phyloP scores from a whole-genome alignment of 2,113 vertebrate genomes.

The Stigmatopora argus region DNA sequence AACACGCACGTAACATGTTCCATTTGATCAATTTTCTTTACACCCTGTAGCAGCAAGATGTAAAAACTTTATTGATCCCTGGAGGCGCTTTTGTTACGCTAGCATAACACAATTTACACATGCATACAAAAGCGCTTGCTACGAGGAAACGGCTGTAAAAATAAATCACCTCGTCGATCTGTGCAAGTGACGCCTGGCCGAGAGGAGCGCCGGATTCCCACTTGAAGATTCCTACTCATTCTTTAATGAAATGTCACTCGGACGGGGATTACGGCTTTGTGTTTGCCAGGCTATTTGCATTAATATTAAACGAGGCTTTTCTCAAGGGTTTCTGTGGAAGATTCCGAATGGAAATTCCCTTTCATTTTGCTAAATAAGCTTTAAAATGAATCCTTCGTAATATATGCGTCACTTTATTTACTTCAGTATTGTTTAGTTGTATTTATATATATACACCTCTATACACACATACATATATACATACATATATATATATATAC shows the following conservation, averaged over 20 bases:
- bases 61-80: neutral
- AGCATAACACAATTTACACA: neutral
- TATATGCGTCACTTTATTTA: neutral
- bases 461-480: neutral
- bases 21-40: neutral
- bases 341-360: too few relatives aligned
- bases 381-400: slow-evolving; percentile 1
- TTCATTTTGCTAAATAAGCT: too few relatives aligned
- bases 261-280: neutral
- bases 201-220: neutral
- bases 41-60: neutral
- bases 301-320: neutral
- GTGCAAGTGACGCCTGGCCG: neutral
- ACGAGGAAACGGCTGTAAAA: neutral
- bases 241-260: neutral
- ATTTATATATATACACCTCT: neutral
- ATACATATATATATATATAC: neutral
- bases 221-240: neutral
- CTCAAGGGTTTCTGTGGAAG: neutral
- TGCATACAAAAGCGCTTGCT: neutral
- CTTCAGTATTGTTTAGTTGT: neutral
- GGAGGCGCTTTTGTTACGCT: neutral
- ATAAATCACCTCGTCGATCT: neutral
- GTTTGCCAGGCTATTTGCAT: neutral
- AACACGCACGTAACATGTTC: neutral